Base-by-base conservation (phyloP, 2,113 vertebrate species). In the Perca schrenkii region DNA sequence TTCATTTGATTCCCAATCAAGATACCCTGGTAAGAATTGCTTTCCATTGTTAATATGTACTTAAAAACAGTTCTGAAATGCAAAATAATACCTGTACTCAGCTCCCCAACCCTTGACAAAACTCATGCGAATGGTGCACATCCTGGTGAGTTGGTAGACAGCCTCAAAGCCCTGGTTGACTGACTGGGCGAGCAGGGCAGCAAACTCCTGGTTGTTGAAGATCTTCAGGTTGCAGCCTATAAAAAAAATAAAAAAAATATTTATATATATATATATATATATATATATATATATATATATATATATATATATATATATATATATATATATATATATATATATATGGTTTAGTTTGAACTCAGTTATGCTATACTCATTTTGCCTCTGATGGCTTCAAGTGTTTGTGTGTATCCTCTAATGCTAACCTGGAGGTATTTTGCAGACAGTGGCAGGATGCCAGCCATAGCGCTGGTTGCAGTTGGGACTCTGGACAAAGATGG, bases 391-490 rank as follows among this genome's bases (percentile, higher is more conserved):
- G 50, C 50, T 52, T 43, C 14, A 16, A 36, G 14, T 52, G 47
- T 85, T 68, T 75, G 10, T 64, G 50, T 60, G 43, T 11, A 21
- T 53, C 15, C 87, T 88, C 12, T 97, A 95, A 95, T 96, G 95
- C 91, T 92, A 87, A 99, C 98, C 98, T 95, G 98, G 98, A 0
- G 98, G 98, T 75, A 99, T 99, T 96, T 99, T 99, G 95, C 98
- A 99, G 58, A 99, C 98, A 0, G 98, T 99, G 83, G 98, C 98
- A 0, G 98, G 98, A 92, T 99, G 98, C 98, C 98, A 99, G 43
- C 98, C 97, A 0, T 99, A 99, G 84, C 98, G 98, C 86, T 99
- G 98, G 95, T 99, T 99, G 89, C 98, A 99, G 96, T 99, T 99
- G 14, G 98, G 98, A 82, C 97, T 99, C 95, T 99, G 98, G 85